Base-by-base conservation (phyloP, 1,140 invertebrate species). In the Zaprionus capensis region DNA sequence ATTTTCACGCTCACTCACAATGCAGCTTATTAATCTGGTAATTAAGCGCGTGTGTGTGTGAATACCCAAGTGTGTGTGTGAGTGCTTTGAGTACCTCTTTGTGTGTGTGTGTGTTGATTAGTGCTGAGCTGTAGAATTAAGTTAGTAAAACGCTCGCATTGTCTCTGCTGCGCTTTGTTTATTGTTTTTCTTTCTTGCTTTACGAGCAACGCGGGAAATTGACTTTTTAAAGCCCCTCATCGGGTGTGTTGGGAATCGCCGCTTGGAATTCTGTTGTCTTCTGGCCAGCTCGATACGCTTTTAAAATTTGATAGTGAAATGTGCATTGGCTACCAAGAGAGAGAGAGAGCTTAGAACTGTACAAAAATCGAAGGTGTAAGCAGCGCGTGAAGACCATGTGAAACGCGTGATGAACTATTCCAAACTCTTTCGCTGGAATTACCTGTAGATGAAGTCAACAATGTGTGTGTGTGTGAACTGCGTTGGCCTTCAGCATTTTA, bases 1-100 rank as follows among this genome's bases (percentile, higher is more conserved):
- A 86, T 85, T 85, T 85, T 85, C 82, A 85, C 67, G 79, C 82
- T 85, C 82, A 72, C 72, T 72, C 75, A 85, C 79, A 85, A 81
- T 84, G 71, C n/a, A 14, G 78, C 82, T 85, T 85, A 84, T 85
- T 84, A 84, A 84, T 84, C 82, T 86, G 66, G 63, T 84, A 85
- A 84, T 84, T 84, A 81, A 78, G 73, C 38, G 28, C 24, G 41
- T 34, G 62, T 51, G 71, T 61, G 28, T 53, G 41, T 72, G 63
- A 41, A 59, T 28, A 28, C 28, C 7, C 38, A 31, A 51, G 55
- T 34, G n/a, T 36, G 36, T 58, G 28, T 49, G 12, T 64, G 26
- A 9, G 41, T 46, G 41, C 41, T 17, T 46, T 36, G 20, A 46
- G 15, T 41, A 24, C 14, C 5, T 20, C n/a, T 72, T 15, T 56